Base-by-base conservation (phyloP, 1,140 invertebrate species). In the Potamilus streckersoni region DNA sequence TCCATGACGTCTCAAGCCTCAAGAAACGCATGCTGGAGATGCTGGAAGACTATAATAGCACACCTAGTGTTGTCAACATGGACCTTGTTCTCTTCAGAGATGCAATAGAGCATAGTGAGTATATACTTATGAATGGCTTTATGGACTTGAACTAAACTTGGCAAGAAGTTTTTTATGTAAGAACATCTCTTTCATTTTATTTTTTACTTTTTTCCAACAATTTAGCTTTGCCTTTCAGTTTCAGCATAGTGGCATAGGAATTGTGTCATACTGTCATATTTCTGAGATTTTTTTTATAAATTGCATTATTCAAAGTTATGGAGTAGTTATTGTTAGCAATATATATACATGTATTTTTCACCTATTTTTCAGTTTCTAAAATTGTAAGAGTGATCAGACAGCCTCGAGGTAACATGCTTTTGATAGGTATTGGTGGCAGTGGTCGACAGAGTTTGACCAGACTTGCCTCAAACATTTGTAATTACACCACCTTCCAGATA, bases 381-480 rank as follows among this genome's bases (percentile, higher is more conserved):
- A 95, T 95, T 71, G 92, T 94, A 16, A 91, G 95, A 70, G 94
- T 96, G 19, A 93, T 97, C 62, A 94, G 95, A 3, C 95, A 96
- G 88, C 94, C 94, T 0, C 91, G 94, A 55, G 95, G 96, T 8
- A 94, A 96, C 89, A 93, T 95, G 92, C 90, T 96, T 5, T 91
- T 96, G 66, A 93, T 97, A 65, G 95, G 95, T 59, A 94, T 96
- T 78, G 95, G 93, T 92, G 90, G 90, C 61, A 89, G 86, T 81
- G 90, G 91, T 16, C 79, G 90, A 31, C 86, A 89, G 78, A 89
- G 85, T 78, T 80, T 91, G 74, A 86, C 88, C 13, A 80, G 87
- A 61, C 75, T 91, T 38, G 84, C 89, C 0, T 78, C 90, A 13
- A 84, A 83, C 71, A 94, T 97, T 73, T 94, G 94, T 88, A 93